Evolutionary conservation across 2,888 invertebrate genomes (phyloP), one percentile per base, ranked within the genome.

Genomic region (Peribatodes rhomboidaria): DNA sequence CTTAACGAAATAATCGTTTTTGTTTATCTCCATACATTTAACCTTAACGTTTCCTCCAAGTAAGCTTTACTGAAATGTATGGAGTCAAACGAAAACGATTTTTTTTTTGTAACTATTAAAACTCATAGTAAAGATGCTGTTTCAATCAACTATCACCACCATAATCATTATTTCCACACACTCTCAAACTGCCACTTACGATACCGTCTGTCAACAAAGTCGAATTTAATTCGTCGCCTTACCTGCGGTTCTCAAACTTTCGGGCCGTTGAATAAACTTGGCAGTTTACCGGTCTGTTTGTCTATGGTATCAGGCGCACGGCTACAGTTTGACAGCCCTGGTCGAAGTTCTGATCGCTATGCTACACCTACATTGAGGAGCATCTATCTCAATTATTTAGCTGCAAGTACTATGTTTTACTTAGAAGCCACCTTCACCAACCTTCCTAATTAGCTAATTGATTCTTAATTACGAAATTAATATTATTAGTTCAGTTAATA

Each of bases 211-310:
- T 61, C 68, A 68, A 68, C 62, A 61, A 65, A 65, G 60, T 67
- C 44, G 41, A 44, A 62, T 50, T 65, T 68, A 65, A 70, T 67
- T 68, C 60, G 61, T 52, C 54, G 46, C 52, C 56, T 67, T 61
- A 64, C 65, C 63, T 61, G 70, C 54, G 67, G 69, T 66, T 66
- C 56, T 31, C 49, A 66, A 71, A 71, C 65, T 69, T 71, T 66
- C 35, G 44, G 61, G 64, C 39, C 61, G 58, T 55, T 64, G 65
- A 65, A 69, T 65, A 69, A 64, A 69, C 66, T 46, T 61, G 39
- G 20, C 20, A 61, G 56, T 56, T 61, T 60, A 46, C 18, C 42
- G 55, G 18, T 31, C 37, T 60, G 64, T 64, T 58, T 33, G 58
- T 54, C 49, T 49, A 47, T 54, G 42, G 64, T 49, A 58, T 57